Conservation (phyloP, 2,797 vertebrate species). For the Taeniopygia guttata region DNA sequence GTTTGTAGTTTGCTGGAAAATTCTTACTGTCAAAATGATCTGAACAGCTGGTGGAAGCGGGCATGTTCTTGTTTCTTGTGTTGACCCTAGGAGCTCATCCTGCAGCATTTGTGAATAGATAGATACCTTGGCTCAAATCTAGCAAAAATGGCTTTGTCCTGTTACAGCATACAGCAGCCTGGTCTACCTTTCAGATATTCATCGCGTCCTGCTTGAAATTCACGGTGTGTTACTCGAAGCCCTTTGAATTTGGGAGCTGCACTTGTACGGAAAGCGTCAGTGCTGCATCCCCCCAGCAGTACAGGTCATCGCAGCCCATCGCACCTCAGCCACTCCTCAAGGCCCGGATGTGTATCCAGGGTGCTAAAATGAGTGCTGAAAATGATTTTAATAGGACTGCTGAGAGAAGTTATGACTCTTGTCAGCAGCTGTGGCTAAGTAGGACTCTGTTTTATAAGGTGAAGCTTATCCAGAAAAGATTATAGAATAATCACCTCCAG, state of each 20-base stretch:
- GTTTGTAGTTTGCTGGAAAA: not conserved
- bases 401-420: not conserved
- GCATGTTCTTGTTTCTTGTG: not conserved
- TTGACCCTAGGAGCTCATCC: not conserved
- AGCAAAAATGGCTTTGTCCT: not conserved
- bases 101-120: not conserved
- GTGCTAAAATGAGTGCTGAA: not conserved
- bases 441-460: not conserved
- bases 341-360: not conserved
- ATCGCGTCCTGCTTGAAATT: not conserved
- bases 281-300: not conserved
- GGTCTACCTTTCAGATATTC: not conserved
- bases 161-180: not conserved
- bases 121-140: not conserved
- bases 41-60: not conserved
- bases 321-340: not conserved
- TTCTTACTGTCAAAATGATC: not conserved
- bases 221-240: not conserved
- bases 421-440: not conserved
- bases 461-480: not conserved
- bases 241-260: not conserved
- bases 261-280: rapidly evolving
- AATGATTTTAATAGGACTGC: not conserved
- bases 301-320: not conserved
- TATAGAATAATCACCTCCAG: not conserved